These are phyloP conservation scores for Pangasius larnaudii DNA, from an alignment of 2,797 vertebrate genomes.

Conservation along the genomic window DNA sequence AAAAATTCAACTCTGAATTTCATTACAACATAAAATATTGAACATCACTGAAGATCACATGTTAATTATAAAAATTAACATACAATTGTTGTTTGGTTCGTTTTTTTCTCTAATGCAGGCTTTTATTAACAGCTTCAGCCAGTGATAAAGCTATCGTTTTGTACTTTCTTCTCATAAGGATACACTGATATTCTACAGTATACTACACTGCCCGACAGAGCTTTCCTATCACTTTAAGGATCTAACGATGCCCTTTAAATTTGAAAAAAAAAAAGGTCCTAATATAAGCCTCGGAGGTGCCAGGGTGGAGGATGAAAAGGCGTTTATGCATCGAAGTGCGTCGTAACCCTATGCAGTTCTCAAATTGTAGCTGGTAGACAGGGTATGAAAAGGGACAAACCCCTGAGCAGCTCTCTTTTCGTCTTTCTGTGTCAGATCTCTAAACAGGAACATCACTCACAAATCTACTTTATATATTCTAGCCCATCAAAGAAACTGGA, in stretches of 20 bases:
- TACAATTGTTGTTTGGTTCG: background rate
- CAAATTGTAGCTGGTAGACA: constrained; percentile 31
- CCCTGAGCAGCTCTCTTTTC: background rate
- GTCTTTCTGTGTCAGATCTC: constrained; percentile 9
- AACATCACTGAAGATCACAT: background rate
- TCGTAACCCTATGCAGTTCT: constrained; percentile 35
- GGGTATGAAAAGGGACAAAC: constrained; percentile 25
- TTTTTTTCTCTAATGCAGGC: background rate
- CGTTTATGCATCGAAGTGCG: constrained; percentile 58
- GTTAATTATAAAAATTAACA: background rate
- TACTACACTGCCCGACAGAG: background rate
- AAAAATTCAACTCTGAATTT: background rate
- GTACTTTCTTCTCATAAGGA: constrained; percentile 4
- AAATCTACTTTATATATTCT: constrained; percentile 36
- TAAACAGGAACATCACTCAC: background rate
- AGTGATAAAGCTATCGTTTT: background rate
- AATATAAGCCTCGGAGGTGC: constrained; percentile 32
- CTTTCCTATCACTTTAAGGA: constrained; percentile 36
- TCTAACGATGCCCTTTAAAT: constrained; percentile 47
- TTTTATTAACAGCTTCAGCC: background rate
- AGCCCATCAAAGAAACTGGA: constrained; percentile 19
- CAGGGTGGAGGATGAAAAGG: constrained; percentile 49
- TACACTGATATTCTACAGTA: background rate
- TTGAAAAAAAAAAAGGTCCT: constrained; percentile 28
- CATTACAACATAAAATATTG: background rate